Conservation (phyloP, 2,113 vertebrate genomes). For the Nibea albiflora region DNA sequence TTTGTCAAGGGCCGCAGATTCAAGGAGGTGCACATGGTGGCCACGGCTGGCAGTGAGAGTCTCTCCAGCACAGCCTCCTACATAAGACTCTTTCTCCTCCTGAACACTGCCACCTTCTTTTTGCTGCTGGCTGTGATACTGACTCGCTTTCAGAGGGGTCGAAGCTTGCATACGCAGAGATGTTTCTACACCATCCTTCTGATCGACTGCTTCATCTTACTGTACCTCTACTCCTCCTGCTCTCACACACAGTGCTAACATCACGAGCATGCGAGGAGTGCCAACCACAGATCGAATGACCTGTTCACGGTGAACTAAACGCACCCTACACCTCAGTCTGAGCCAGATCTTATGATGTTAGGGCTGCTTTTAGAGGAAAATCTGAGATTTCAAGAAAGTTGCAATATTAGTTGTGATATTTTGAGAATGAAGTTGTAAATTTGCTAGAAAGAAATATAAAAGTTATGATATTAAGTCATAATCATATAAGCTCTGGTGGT, state of each 20-base stretch:
- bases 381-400: conserved; percentile 16
- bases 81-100: conserved; percentile 92
- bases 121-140: conserved; percentile 92
- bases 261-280: not conserved
- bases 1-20: conserved; percentile 80
- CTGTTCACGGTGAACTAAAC: conserved; percentile 29
- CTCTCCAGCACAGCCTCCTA: conserved; percentile 87
- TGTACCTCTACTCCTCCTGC: conserved; percentile 96
- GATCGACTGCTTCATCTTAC: conserved; percentile 92
- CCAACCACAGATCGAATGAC: not conserved
- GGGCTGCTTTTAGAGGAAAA: conserved; percentile 13
- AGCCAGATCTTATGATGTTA: conserved; percentile 41
- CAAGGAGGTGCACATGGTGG: conserved; percentile 84
- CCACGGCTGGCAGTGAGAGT: conserved; percentile 80
- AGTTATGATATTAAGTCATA: not conserved
- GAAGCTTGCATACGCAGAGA: conserved; percentile 91
- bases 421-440: conserved; percentile 11
- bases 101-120: conserved; percentile 97
- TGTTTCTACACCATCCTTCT: conserved; percentile 93
- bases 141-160: conserved; percentile 90
- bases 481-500: not conserved
- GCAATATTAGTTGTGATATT: not conserved
- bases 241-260: conserved; percentile 91
- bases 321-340: conserved; percentile 62
- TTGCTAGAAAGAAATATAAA: not conserved